Evolutionary conservation across 2,888 invertebrate species (phyloP).

Genomic region (Keiferia lycopersicella): DNA sequence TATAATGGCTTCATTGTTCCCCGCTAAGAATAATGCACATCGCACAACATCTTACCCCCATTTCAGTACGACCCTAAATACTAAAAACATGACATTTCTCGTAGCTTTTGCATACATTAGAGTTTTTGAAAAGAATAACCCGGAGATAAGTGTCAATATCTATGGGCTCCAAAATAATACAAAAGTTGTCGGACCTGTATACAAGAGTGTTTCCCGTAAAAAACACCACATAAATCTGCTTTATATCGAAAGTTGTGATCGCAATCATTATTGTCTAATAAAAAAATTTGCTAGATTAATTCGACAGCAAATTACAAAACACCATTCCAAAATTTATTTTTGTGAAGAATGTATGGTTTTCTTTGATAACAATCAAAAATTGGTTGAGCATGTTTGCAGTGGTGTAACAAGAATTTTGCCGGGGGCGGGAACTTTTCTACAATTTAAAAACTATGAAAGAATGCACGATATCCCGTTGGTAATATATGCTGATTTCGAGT

Average conservation of each 20-base stretch:
- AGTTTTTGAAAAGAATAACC: constrained; percentile 16
- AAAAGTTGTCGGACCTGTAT: neutral
- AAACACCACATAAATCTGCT: neutral
- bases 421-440: neutral
- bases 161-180: constrained; percentile 5
- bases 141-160: neutral
- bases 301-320: neutral
- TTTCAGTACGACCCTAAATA: neutral
- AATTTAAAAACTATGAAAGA: constrained; percentile 6
- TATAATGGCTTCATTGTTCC: neutral
- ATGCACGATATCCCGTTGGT: neutral
- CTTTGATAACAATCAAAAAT: neutral
- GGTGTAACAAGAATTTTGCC: neutral
- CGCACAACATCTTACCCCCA: neutral
- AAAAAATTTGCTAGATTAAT: neutral
- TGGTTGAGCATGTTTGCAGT: neutral
- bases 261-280: neutral
- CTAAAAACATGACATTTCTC: neutral
- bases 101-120: neutral
- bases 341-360: constrained; percentile 1
- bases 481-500: constrained; percentile 13
- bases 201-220: neutral
- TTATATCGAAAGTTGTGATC: neutral
- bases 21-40: neutral
- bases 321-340: neutral